Base-by-base conservation (phyloP, 2,797 vertebrate genomes). In the Lithobates sylvaticus region DNA sequence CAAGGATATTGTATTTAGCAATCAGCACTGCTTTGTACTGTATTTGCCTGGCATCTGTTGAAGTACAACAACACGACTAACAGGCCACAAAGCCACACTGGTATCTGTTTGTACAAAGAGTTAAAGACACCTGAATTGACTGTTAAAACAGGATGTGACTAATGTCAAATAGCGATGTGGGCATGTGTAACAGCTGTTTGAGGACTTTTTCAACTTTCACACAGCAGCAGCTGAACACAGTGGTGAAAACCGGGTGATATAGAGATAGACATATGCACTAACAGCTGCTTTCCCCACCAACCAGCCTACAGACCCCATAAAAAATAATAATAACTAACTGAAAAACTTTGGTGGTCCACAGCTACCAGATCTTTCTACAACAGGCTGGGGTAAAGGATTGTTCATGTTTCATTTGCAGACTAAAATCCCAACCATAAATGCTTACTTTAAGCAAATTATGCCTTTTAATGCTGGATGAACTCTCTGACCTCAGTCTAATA, bases 71-170 rank as follows among this genome's bases (percentile, higher is more conserved):
- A 18, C 78, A 10, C 47, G 12, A 47, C 50, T 81, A 64, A 39
- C 23, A 42, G n/a, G 50, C 69, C 54, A 32, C 8, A 10, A 26
- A 72, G n/a, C 36, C 34, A 3, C 2, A 27, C n/a, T 34, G 34
- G 16, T 71, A 36, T 64, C 21, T 71, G 68, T 81, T 71, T 58
- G 50, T 29, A 58, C 0, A 3, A 36, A 69, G 47, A 39, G 81
- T 54, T 34, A 36, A 27, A 61, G 32, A 67, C 23, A 61, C 58
- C 15, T 36, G n/a, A 78, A 69, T 1, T 39, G 5, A 61, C 39
- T 74, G 42, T 68, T 23, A 73, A 74, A 79, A 61, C 84, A 86
- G 84, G 84, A 86, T 76, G 72, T 86, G 72, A 86, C 84, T 86
- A 79, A 73, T 67, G 72, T 61, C 47, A 47, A 61, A 54, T 58